Conservation (phyloP, 2,888 invertebrate genomes). For the Resseliella maxima region DNA sequence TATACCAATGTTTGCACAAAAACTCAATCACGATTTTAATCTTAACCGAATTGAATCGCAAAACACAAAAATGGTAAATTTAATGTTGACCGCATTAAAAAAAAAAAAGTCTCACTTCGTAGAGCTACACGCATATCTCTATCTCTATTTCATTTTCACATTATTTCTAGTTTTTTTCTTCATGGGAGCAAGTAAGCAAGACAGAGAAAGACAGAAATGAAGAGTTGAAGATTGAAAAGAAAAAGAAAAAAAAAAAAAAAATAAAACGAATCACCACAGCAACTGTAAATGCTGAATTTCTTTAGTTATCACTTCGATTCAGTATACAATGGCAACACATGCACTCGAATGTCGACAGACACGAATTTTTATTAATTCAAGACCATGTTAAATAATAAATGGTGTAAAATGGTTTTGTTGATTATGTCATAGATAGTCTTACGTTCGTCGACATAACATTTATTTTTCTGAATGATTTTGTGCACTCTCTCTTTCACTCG, state of each 20-base stretch:
- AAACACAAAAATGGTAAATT: constrained; percentile 36
- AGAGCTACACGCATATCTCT: background rate
- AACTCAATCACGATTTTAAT: background rate
- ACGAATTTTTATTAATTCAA: constrained; percentile 49
- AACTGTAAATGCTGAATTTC: background rate
- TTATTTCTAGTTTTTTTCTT: background rate
- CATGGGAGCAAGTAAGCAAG: too few relatives aligned
- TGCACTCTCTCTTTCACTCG: constrained; percentile 53
- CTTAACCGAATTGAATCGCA: constrained; percentile 3
- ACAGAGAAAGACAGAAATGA: too few relatives aligned
- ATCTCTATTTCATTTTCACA: background rate
- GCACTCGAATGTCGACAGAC: constrained; percentile 53
- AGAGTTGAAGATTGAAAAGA: too few relatives aligned
- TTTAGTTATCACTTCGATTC: constrained; percentile 44
- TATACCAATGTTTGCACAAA: background rate
- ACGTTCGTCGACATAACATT: constrained; percentile 53
- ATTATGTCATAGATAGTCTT: constrained; percentile 50
- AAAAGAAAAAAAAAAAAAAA: background rate
- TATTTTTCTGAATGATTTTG: constrained; percentile 51
- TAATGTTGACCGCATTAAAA: constrained; percentile 36
- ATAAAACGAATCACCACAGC: background rate
- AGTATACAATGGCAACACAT: constrained; percentile 16
- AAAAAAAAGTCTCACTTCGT: constrained; percentile 13
- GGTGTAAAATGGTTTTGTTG: constrained; percentile 47
- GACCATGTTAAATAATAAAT: constrained; percentile 55